Evolutionary conservation across 2,113 vertebrate genomes (phyloP), one percentile per base, ranked within the genome.

Genomic region (Otis tarda): DNA sequence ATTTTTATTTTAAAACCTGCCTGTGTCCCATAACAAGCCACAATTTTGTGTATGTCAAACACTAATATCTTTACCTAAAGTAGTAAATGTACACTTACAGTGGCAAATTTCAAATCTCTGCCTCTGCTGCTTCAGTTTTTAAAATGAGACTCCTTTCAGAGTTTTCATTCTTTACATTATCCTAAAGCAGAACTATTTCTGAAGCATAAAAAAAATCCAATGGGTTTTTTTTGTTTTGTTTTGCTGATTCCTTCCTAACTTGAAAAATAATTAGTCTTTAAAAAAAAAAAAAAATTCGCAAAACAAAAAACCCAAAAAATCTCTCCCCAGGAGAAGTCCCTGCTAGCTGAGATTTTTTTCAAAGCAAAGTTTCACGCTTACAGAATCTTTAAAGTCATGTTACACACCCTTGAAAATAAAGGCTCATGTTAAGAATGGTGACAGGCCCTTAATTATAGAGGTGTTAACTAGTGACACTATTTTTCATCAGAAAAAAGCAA

Each of bases 341-440:
- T 56, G 60, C 23, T 86, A 83, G 89, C 59, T 83, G 83, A 96
- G 87, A 94, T 69, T 93, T 71, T 90, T 84, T 35, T 41, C 41
- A 68, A 95, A 87, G 89, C 70, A 43, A 94, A 50, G 84, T 94
- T 96, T 95, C 83, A 91, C 1, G 2, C 70, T 94, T 94, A 94
- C 69, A 69, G 59, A 82, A 86, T 91, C 91, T 76, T 91, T 93
- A 93, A 35, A 92, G 83, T 70, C 92, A 86, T 50, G 79, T 80
- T 87, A 96, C 49, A 97, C 98, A 97, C 93, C 94, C 97, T 97
- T 97, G 89, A 97, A 97, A 98, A 97, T 97, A 97, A 98, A 96
- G 97, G 95, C 77, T 97, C 92, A 79, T 7, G 83, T 35, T 95
- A 92, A 86, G 91, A 97, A 94, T 80, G 92, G 52, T 92, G 87